Percentiles rank a stretch among this genome's conserved stretches.
These are phyloP conservation scores for Diadophis punctatus DNA, from an alignment of 2,113 vertebrate genomes.

Conservation along the genomic window DNA sequence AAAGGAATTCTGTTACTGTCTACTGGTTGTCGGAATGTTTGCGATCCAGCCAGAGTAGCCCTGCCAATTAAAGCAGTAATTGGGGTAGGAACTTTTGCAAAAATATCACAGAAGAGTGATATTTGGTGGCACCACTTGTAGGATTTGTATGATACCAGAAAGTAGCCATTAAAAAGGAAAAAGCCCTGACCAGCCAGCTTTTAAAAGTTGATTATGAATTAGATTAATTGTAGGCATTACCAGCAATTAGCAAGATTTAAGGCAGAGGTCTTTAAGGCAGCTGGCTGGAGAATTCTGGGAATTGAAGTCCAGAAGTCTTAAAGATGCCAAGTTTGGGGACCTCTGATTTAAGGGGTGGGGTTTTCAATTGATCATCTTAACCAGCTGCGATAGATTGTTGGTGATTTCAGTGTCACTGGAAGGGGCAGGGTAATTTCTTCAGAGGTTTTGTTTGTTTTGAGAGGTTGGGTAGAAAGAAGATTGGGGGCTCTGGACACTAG, in stretches of 20 bases:
- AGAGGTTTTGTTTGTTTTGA: background rate
- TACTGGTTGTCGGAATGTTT: background rate
- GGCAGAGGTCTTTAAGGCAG: too few relatives aligned
- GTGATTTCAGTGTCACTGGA: background rate
- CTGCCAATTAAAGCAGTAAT: background rate
- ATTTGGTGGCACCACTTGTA: background rate
- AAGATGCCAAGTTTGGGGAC: too few relatives aligned
- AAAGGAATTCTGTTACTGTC: background rate
- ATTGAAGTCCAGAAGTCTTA: too few relatives aligned
- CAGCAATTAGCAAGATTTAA: background rate
- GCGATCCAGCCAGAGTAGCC: background rate
- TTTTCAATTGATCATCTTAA: background rate
- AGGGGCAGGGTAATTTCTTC: background rate
- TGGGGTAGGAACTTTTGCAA: background rate
- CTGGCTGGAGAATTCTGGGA: too few relatives aligned
- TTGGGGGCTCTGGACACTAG: background rate
- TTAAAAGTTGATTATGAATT: background rate
- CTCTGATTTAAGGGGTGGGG: background rate
- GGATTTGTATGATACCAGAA: background rate
- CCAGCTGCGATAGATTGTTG: background rate
- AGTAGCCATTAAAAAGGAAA: background rate
- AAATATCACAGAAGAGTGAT: background rate
- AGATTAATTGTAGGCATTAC: background rate
- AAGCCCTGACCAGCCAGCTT: background rate
- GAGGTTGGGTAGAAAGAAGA: background rate